A percentile compares a stretch with the other conserved stretches of the same genome.
phyloP scores from a whole-genome alignment of 2,888 invertebrate species.

The Habroteleia sp. region DNA sequence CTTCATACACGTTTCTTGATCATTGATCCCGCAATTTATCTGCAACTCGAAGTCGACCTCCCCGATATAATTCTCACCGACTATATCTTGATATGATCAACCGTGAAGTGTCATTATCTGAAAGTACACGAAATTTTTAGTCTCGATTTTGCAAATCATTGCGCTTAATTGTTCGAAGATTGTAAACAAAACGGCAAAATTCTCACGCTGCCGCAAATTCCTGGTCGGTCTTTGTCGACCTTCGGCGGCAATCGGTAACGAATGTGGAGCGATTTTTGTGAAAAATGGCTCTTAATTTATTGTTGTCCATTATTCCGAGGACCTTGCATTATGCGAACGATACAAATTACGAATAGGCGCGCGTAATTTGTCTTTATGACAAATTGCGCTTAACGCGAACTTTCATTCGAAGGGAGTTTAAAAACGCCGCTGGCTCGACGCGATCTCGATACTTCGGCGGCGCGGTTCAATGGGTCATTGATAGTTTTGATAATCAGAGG shows the following conservation, averaged over 20 bases:
- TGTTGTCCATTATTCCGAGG: conserved; percentile 32
- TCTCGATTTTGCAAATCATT: conserved; percentile 48
- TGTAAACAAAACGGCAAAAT: conserved; percentile 49
- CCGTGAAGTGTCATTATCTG: conserved; percentile 52
- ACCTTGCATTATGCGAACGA: conserved; percentile 38
- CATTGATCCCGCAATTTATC: conserved; percentile 55
- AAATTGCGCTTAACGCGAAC: conserved; percentile 47
- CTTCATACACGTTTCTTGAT: conserved; percentile 47
- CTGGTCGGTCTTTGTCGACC: conserved; percentile 37
- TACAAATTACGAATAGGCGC: conserved; percentile 36
- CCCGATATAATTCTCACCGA: conserved; percentile 47
- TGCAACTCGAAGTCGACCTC: conserved; percentile 41
- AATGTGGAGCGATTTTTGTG: too few relatives aligned
- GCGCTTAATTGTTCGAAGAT: conserved; percentile 34
- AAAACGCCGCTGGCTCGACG: conserved; percentile 36
- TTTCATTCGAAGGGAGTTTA: conserved; percentile 37
- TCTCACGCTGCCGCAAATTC: conserved; percentile 24
- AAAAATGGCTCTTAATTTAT: conserved; percentile 25
- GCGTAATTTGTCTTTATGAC: conserved; percentile 48
- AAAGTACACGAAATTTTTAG: conserved; percentile 38
- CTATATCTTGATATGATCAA: conserved; percentile 51
- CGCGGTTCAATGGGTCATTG: conserved; percentile 9
- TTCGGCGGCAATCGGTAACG: too few relatives aligned
- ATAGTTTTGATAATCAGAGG: conserved; percentile 39
- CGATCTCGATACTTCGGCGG: conserved; percentile 29